Evolutionary conservation across 2,113 vertebrate species (phyloP).

Genomic region (Orycteropus afer): DNA sequence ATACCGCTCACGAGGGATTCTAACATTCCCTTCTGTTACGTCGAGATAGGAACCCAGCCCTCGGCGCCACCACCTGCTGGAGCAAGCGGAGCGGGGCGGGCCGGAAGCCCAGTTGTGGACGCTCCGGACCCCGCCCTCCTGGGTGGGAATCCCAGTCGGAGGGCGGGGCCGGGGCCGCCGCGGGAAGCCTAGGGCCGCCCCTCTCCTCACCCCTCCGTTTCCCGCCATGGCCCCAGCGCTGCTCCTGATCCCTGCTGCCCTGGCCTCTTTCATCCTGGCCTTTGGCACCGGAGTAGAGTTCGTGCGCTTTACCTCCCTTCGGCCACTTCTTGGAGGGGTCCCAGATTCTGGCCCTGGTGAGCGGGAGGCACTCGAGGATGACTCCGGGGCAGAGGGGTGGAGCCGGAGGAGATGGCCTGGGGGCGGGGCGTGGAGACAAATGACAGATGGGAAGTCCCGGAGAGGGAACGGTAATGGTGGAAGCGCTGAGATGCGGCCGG

Average conservation of each 20-base stretch:
- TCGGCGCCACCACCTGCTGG: fast-evolving
- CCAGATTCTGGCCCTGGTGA: constrained; percentile 54
- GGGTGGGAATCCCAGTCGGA: fast-evolving
- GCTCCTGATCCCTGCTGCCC: constrained; percentile 60
- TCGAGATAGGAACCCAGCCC: fast-evolving
- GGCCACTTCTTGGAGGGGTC: constrained; percentile 59
- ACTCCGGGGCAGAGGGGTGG: constrained; percentile 32
- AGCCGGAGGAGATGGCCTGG: not conserved
- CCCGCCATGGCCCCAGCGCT: constrained; percentile 72
- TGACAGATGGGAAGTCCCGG: not conserved
- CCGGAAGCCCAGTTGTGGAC: not conserved
- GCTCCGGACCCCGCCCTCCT: fast-evolving
- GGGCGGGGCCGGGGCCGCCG: not conserved
- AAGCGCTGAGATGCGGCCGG: not conserved
- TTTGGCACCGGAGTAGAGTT: constrained; percentile 79
- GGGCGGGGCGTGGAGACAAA: constrained; percentile 47
- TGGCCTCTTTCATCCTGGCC: constrained; percentile 74
- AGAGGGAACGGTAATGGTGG: not conserved
- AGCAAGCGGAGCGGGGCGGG: fast-evolving
- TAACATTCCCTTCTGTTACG: not conserved
- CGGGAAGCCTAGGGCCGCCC: constrained; percentile 61
- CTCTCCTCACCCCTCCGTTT: not conserved
- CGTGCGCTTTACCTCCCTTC: constrained; percentile 79
- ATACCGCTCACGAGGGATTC: not conserved
- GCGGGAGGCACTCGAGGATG: not conserved